Percentiles rank a stretch among this genome's conserved stretches.
Evolutionary conservation across 2,888 invertebrate genomes (phyloP).

Genomic region (Caenorhabditis japonica): DNA sequence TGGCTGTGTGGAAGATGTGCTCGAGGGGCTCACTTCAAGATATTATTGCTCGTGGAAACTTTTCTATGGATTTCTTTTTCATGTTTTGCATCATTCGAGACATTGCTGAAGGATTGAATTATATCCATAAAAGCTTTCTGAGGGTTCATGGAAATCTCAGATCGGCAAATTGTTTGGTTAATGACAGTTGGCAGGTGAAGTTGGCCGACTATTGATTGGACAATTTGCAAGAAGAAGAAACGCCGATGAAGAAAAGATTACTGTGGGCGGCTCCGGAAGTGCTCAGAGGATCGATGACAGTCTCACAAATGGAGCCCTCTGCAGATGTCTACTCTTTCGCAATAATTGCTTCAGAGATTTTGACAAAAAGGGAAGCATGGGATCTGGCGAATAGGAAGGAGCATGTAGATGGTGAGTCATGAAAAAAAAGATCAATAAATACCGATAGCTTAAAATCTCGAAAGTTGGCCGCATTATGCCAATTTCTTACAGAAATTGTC

Average conservation of each 20-base stretch:
- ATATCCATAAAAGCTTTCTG: constrained; percentile 60
- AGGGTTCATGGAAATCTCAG: constrained; percentile 62
- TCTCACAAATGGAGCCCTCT: constrained; percentile 36
- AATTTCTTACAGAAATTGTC: constrained; percentile 36
- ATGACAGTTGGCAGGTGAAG: constrained; percentile 69
- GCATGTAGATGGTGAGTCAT: constrained; percentile 53
- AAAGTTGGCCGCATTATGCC: no score
- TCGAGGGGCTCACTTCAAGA: constrained; percentile 60
- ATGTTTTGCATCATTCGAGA: constrained; percentile 64
- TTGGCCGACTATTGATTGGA: constrained; percentile 39
- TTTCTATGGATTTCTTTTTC: constrained; percentile 67
- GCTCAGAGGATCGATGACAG: constrained; percentile 49
- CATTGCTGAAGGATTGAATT: constrained; percentile 60
- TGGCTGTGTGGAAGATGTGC: constrained; percentile 71
- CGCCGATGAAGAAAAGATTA: constrained; percentile 30
- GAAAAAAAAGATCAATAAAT: no score
- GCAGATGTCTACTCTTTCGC: constrained; percentile 74
- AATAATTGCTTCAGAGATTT: constrained; percentile 69
- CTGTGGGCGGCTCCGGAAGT: constrained; percentile 73
- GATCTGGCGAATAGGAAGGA: constrained; percentile 63
- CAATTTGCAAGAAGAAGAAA: constrained; percentile 26
- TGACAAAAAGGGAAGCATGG: constrained; percentile 70
- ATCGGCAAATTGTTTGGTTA: constrained; percentile 64
- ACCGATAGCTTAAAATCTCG: no score
- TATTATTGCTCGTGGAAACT: constrained; percentile 57